Base-by-base conservation (phyloP, 2,888 invertebrate species). In the Coenonympha glycerion region DNA sequence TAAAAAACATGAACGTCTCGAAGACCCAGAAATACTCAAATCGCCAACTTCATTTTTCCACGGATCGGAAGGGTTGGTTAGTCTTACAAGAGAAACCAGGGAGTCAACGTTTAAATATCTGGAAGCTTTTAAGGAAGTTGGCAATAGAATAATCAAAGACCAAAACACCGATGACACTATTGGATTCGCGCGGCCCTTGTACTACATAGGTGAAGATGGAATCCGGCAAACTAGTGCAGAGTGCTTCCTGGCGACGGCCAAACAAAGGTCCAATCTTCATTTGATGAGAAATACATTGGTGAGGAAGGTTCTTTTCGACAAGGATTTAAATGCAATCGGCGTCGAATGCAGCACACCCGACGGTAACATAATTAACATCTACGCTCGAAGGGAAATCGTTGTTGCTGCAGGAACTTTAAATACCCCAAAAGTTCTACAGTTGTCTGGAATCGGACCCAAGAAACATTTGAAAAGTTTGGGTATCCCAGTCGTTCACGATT, bases 401-500 rank as follows among this genome's bases (percentile, higher is more conserved):
- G 30, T 88, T 8, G 79, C 84, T 1, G 83, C 79, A 0, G 88
- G 88, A 2, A 62, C 74, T 3, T 68, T 88, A 9, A 80, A 83
- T 47, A 76, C 85, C 0, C 85, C 88, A 0, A 77, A 87, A 55
- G 57, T 88, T 0, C 63, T 89, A 1, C 79, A 87, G 75, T 59
- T 87, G 0, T 88, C 88, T 0, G 88, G 88, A 1, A 61, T 89
- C 1, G 88, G 88, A 1, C 87, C 87, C 0, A 60, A 56, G 36
- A 52, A 71, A 0, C 76, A 85, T 36, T 59, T 88, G 2, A 21
- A 58, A 4, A 56, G 60, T 3, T 62, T 75, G 1, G 65, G 67
- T 1, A 84, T 88, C 19, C 15, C 65, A 0, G 64, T 80, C 0
- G 33, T 83, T n/a, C 58, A 69, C 18, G 75, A 88, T 56, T 63